Conservation (phyloP, 2,113 vertebrate genomes). For the Regulus satrapa region DNA sequence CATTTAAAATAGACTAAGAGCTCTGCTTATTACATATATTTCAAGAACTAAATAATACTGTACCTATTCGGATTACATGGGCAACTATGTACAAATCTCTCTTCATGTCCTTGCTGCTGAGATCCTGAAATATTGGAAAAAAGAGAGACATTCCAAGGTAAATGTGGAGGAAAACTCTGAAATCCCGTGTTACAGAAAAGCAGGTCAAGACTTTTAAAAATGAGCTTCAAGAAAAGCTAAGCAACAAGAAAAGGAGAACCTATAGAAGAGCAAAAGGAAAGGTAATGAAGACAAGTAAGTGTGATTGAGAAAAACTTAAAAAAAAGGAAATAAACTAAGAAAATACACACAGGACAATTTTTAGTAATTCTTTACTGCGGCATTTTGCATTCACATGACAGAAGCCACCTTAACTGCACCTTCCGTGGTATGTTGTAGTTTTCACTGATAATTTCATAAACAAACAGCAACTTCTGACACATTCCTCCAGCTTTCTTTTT, state of each 20-base stretch:
- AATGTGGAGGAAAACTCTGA: not conserved
- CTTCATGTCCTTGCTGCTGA: constrained; percentile 97
- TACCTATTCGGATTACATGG: constrained; percentile 94
- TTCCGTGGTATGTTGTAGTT: not conserved
- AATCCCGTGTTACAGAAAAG: not conserved
- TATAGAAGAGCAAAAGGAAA: not conserved
- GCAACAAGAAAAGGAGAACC: not conserved
- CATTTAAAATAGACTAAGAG: not conserved
- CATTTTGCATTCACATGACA: not conserved
- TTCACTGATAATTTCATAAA: not conserved
- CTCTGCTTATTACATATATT: not conserved
- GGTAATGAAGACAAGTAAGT: not conserved
- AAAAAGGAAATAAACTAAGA: not conserved
- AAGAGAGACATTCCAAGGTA: not conserved
- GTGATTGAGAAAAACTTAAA: not conserved
- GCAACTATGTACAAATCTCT: constrained; percentile 93
- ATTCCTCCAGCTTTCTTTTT: fast-evolving
- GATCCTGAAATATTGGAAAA: constrained; percentile 78
- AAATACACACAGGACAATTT: not conserved
- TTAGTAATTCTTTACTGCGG: not conserved
- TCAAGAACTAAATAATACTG: constrained; percentile 23
- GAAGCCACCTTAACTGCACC: not conserved
- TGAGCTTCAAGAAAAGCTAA: not conserved
- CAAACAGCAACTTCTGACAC: not conserved
- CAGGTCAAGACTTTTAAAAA: not conserved